phyloP scores from a whole-genome alignment of 2,113 vertebrate species.

The Oreocharis arfaki region DNA sequence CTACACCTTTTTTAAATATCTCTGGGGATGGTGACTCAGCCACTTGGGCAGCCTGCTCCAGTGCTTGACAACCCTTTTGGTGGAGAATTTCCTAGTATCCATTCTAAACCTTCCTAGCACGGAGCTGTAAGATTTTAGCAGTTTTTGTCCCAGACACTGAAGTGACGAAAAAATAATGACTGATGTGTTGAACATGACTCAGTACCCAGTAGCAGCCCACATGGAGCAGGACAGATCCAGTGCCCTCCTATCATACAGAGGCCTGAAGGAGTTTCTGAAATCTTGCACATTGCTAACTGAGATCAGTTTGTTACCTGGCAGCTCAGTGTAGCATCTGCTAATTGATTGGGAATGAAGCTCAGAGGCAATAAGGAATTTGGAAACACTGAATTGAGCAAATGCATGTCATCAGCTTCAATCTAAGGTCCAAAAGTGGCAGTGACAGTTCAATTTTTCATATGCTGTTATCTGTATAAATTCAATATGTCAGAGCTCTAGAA shows the following conservation, averaged over 20 bases:
- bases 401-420: fast-evolving
- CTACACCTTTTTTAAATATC: background rate
- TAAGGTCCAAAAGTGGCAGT: background rate
- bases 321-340: background rate
- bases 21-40: background rate
- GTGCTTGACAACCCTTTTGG: background rate
- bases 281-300: background rate
- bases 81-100: background rate
- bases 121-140: background rate
- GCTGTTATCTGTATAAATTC: background rate
- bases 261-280: background rate
- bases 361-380: background rate
- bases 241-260: background rate
- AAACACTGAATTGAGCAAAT: background rate
- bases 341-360: background rate
- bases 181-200: background rate
- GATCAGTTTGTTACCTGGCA: background rate
- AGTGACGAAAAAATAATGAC: background rate
- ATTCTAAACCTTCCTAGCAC: background rate
- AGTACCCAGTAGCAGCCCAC: background rate
- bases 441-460: background rate
- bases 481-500: background rate
- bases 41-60: background rate
- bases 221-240: background rate
- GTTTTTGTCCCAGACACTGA: background rate